Evolutionary conservation across 92 coral and sea anemone species (phyloP).

Genomic region (Parazoanthus swiftii): DNA sequence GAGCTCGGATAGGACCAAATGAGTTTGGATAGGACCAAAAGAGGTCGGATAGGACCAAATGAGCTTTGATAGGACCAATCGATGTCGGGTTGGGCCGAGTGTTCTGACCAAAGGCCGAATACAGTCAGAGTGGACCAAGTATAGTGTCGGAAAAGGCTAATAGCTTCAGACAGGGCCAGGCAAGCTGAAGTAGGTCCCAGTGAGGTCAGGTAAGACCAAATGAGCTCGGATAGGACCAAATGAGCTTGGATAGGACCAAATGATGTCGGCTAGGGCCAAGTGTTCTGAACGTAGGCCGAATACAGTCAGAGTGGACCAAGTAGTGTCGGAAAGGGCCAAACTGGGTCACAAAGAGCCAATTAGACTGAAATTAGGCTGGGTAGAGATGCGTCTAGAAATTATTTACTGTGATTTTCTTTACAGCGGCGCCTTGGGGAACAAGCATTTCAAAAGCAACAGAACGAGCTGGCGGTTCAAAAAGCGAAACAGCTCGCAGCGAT

Average conservation of each 20-base stretch:
- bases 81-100: not conserved
- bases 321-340: not conserved
- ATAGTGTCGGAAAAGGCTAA: not conserved
- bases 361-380: not conserved
- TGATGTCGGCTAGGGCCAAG: not conserved
- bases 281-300: not conserved
- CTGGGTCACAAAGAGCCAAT: not conserved
- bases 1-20: not conserved
- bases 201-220: not conserved
- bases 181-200: not conserved
- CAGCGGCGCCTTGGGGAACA: constrained; percentile 77
- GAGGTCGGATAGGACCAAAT: not conserved
- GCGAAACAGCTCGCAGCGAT: constrained; percentile 80
- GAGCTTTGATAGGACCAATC: too few relatives aligned
- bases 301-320: not conserved
- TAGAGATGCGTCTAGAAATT: not conserved
- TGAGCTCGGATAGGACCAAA: not conserved
- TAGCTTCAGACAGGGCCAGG: not conserved
- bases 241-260: too few relatives aligned
- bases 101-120: not conserved
- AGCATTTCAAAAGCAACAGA: constrained; percentile 58
- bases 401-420: constrained; percentile 4
- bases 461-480: constrained; percentile 77
- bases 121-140: not conserved
- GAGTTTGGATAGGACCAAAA: too few relatives aligned